These are phyloP conservation scores for Oithona nana DNA, from an alignment of 2,888 invertebrate species.

Conservation along the genomic window DNA sequence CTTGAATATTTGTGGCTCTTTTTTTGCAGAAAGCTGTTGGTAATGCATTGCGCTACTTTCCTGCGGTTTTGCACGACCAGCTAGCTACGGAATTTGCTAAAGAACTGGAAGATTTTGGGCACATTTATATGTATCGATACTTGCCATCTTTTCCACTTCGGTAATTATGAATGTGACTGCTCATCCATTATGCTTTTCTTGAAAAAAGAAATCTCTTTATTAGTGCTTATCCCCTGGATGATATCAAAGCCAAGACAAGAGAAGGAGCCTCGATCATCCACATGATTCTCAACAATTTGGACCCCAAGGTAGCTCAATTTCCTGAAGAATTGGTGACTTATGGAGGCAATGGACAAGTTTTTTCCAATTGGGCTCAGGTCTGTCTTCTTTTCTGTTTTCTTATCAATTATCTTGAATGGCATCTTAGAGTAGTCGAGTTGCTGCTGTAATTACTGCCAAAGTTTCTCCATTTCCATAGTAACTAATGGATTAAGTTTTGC, in stretches of 20 bases:
- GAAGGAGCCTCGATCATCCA: slow-evolving; percentile 38
- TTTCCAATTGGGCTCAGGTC: slow-evolving; percentile 43
- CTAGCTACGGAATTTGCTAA: slow-evolving; percentile 35
- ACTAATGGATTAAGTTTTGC: too few species aligned
- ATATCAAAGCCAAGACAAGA: slow-evolving; percentile 30
- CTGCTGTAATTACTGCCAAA: too few species aligned
- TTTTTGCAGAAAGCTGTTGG: slow-evolving; percentile 32
- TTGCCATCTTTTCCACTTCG: slow-evolving; percentile 23
- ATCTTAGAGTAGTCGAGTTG: too few species aligned
- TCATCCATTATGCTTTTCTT: background rate
- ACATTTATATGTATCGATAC: slow-evolving; percentile 42
- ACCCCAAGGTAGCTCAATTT: slow-evolving; percentile 40
- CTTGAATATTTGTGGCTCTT: slow-evolving; percentile 18
- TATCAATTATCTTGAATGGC: background rate
- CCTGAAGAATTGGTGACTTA: slow-evolving; percentile 42
- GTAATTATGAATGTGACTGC: slow-evolving; percentile 19
- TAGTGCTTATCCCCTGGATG: slow-evolving; percentile 27
- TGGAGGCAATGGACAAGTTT: slow-evolving; percentile 43
- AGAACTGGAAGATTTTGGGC: slow-evolving; percentile 36
- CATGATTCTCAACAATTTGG: slow-evolving; percentile 44
- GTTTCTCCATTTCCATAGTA: background rate
- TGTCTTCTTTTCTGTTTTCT: background rate
- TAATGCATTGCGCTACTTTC: slow-evolving; percentile 41
- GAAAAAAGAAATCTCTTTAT: background rate
- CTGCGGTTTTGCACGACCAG: slow-evolving; percentile 29